Evolutionary conservation across 30 jellyfish, hydroid and myxozoan genomes (phyloP), one percentile per base, ranked within the genome.

Genomic region (Catostylus mosaicus): DNA sequence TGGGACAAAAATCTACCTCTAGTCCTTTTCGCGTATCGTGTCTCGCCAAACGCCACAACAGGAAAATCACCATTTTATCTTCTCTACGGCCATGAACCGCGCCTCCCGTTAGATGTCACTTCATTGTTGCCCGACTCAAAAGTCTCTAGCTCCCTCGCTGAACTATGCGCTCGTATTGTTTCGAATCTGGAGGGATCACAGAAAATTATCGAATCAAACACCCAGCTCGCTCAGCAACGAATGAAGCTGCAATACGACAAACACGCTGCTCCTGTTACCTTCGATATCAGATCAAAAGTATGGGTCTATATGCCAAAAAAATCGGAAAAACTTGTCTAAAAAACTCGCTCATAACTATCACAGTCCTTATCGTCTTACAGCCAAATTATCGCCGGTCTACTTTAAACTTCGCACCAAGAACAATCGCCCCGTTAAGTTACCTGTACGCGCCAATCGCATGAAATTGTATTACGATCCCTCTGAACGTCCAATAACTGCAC

Each of bases 31-130:
- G n/a, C 89, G 23, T 73, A 73, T 51, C 84, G 91, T 19, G 91
- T 66, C 2, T 31, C 91, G 1, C 77, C 86, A 16, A 50, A 81
- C 36, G 84, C 91, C n/a, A 31, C 76, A 12, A 81, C 86, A 4
- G 74, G 66, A 1, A 77, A 81, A 30, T 81, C 86, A 30, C 91
- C 91, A 29, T 81, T 81, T 69, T 67, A 81, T 54, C 52, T 74
- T 18, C 26, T 74, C 1, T 74, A 74, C 35, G 85, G 85, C 35
- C 85, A 57, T 54, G 85, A 74, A 57, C 77, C 77, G 22, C 66
- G 78, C 46, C 68, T 76, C 11, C 87, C 77, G 32, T 11, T 76
- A 34, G 87, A 76, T 50, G 66, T 32, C 2, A 11, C 84, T 0
- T 73, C 45, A 73, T 31, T 73, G 9, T 29, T 73, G 30, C 87